Conservation (phyloP, 2,797 vertebrate genomes). For the Leptoclinus maculatus region DNA sequence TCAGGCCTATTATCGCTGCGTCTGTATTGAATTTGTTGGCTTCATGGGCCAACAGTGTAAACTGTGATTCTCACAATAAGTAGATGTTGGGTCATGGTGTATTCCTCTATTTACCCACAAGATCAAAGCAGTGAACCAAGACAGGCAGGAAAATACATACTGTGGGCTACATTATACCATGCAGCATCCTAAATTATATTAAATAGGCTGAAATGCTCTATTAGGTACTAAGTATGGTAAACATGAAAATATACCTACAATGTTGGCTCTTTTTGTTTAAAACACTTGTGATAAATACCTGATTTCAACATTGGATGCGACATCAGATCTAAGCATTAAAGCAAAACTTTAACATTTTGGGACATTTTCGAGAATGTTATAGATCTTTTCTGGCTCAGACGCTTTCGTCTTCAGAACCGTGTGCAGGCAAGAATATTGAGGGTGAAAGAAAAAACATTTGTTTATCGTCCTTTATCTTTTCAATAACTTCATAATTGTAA, state of each 20-base stretch:
- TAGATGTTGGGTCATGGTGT: constrained; percentile 14
- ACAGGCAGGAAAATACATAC: constrained; percentile 2
- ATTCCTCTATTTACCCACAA: constrained; percentile 27
- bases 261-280: not conserved
- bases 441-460: no score
- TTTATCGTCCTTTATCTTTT: no score
- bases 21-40: constrained; percentile 10
- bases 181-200: not conserved
- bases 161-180: not conserved
- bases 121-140: constrained; percentile 30
- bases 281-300: not conserved
- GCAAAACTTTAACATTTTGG: not conserved
- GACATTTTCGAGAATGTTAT: not conserved
- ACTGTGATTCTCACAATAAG: constrained; percentile 14
- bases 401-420: no score
- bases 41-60: not conserved
- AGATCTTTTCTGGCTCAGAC: not conserved
- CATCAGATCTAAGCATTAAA: not conserved
- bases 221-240: not conserved
- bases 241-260: not conserved
- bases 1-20: not conserved
- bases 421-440: not conserved
- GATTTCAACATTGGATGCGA: not conserved
- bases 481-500: no score
- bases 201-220: not conserved